Base-by-base conservation (phyloP, 2,113 vertebrate species). In the Serinus canaria region DNA sequence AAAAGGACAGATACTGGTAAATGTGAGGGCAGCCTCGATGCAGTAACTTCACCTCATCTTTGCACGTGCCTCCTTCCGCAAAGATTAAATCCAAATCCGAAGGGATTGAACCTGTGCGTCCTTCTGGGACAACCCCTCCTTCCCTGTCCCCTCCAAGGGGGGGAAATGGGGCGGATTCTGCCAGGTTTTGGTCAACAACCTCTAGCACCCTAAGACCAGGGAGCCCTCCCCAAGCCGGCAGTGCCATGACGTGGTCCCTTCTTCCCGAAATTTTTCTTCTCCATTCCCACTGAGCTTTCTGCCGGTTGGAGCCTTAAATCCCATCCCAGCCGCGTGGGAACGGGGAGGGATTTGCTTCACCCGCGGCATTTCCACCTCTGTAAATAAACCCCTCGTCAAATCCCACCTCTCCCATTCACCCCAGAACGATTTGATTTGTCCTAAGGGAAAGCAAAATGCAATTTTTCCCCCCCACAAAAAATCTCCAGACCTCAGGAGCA, bases 401-500 rank as follows among this genome's bases (percentile, higher is more conserved):
- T 47, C 64, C 50, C 19, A 20, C 56, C 52, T 58, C 20, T 66
- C 67, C 70, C 2, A 0, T n/a, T 31, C 70, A 5, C 24, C 86
- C 63, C 47, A 5, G 44, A 47, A 5, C 0, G 0, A 25, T 60
- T n/a, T 7, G 33, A 22, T 83, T 89, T 14, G 3, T 90, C 73
- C 46, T 2, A 50, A 68, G 10, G 33, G 33, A 60, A 85, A 47
- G 49, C 66, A 70, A 85, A 94, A 67, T 1, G 8, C 63, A 11
- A 1, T 37, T 82, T 64, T 31, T 8, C 2, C 3, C 9, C 4
- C 15, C 7, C 3, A 37, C 8, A 37, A 37, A 70, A 9, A 8
- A 23, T 6, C 7, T 39, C 73, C 28, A 35, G 37, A 76, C 87
- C 97, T 97, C 95, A 96, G 96, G 94, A 97, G 96, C 97, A 89